Base-by-base conservation (phyloP, 1,140 invertebrate species). In the Rhynchophorus ferrugineus region DNA sequence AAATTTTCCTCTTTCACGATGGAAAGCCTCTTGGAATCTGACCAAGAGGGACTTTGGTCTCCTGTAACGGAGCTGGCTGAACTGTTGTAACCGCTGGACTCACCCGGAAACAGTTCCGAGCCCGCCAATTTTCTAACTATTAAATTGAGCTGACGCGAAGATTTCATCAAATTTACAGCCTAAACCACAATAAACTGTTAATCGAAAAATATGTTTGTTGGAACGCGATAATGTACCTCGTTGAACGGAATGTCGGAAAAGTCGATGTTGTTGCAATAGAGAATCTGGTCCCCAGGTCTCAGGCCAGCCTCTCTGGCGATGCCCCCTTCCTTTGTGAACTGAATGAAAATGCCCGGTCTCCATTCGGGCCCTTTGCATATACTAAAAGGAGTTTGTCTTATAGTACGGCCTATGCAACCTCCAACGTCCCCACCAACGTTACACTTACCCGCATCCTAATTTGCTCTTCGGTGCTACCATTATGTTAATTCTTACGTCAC, bases 251-350 rank as follows among this genome's bases (percentile, higher is more conserved):
- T 82, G 59, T 87, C 79, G 16, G 76, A 74, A 64, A 89, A 87
- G 59, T 82, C 79, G 22, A 83, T 76, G 58, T 88, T 89, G 67
- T 97, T 96, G 69, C 92, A 94, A 61, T 85, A 82, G 14, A 95
- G 68, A 38, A 97, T 92, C 67, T 95, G 89, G 70, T 97, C 93
- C 1, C 92, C 92, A 0, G 89, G 86, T 65, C 89, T 78, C 7
- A 97, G 70, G 0, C 92, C 92, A 2, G 88, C 85, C 56, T 90
- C 85, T 44, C 87, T 73, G 0, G 91, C 92, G 43, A 94, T 81
- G 20, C 91, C 90, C 1, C 83, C 84, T 58, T 89, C 86, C 68
- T 89, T 85, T n/a, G 91, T 92, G 58, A 89, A 90, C 75, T 95
- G 86, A 6, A 93, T 81, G 66, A 88, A 93, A 49, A 93, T 90